phyloP scores from a whole-genome alignment of 2,888 invertebrate species.

The Mechanitis messenoides region DNA sequence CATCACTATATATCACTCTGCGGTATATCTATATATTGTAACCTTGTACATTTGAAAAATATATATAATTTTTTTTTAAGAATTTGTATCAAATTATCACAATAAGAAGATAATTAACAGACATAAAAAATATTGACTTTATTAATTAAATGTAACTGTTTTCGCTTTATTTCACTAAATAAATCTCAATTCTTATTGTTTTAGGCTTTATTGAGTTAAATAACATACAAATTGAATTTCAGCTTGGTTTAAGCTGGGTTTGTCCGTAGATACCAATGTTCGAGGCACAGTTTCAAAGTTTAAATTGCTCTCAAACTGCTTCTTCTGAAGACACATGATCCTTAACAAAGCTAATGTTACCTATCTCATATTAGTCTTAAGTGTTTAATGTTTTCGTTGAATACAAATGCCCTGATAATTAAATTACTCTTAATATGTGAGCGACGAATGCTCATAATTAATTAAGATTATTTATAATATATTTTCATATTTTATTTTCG shows the following conservation, averaged over 20 bases:
- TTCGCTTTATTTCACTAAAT: not conserved
- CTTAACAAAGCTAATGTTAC: not conserved
- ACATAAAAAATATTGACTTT: not conserved
- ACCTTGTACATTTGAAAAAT: no score
- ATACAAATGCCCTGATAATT: not conserved
- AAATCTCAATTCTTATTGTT: constrained; percentile 11
- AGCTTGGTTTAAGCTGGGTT: constrained; percentile 14
- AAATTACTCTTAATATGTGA: no score
- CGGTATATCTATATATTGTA: no score
- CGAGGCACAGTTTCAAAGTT: constrained; percentile 18
- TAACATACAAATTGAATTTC: constrained; percentile 21
- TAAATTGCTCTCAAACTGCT: constrained; percentile 14
- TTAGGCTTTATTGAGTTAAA: constrained; percentile 19
- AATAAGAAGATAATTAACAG: no score
- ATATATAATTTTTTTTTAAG: no score
- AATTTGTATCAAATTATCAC: no score
- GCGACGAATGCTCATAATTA: not conserved
- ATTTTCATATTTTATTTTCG: no score
- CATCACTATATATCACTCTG: no score
- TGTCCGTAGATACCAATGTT: constrained; percentile 21
- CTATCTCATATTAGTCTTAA: not conserved
- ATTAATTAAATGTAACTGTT: not conserved
- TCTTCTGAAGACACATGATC: constrained; percentile 1
- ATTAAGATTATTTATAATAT: not conserved
- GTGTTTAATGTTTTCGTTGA: constrained; percentile 2